Evolutionary conservation across 2,113 vertebrate species (phyloP).

Genomic region (Tragulus kanchil): DNA sequence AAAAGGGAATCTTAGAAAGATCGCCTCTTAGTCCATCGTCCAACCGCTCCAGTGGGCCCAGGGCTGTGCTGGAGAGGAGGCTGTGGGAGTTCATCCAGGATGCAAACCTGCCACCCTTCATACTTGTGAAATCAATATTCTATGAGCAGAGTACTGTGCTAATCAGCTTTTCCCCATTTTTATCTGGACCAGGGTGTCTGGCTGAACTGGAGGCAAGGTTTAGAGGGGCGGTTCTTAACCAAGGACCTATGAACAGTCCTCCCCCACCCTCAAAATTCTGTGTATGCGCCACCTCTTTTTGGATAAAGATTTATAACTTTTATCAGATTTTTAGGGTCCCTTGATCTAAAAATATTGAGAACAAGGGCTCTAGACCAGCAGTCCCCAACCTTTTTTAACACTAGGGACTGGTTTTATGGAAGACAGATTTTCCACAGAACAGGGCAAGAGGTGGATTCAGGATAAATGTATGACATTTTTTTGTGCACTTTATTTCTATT

Average conservation of each 20-base stretch:
- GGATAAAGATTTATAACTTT: background rate
- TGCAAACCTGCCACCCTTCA: background rate
- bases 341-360: slow-evolving; percentile 7
- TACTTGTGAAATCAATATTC: background rate
- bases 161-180: background rate
- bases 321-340: background rate
- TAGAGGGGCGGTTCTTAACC: slow-evolving; percentile 28
- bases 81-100: background rate
- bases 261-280: background rate
- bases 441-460: background rate
- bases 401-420: background rate
- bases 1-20: background rate
- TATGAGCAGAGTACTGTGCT: background rate
- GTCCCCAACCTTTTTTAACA: background rate
- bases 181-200: background rate
- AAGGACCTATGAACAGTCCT: background rate
- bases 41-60: background rate
- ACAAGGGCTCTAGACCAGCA: background rate
- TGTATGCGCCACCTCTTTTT: background rate
- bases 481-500: background rate
- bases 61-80: background rate
- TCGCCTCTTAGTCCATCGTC: background rate
- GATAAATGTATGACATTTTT: background rate
- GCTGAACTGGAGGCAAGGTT: background rate
- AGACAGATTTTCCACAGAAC: background rate